Percentiles rank a stretch among this genome's conserved stretches.
Evolutionary conservation across 2,797 vertebrate species (phyloP).

Genomic region (Linurgus olivaceus): DNA sequence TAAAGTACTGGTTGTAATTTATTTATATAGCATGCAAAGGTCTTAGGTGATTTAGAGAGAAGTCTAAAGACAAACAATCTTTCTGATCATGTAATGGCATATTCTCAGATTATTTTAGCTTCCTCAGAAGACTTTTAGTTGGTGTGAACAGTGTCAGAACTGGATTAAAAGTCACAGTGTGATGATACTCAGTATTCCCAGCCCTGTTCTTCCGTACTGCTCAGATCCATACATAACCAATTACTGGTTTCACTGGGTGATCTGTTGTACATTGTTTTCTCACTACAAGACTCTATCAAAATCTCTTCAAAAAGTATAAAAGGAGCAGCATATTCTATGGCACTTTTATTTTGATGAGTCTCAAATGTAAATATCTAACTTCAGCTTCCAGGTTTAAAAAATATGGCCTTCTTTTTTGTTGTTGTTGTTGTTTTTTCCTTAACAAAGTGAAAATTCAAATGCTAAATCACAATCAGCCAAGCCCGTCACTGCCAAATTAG

Average conservation of each 20-base stretch:
- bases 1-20: constrained; percentile 39
- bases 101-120: not conserved
- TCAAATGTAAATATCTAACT: not conserved
- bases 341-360: not conserved
- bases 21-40: constrained; percentile 56
- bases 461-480: not conserved
- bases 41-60: constrained; percentile 30
- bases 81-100: not conserved
- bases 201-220: not conserved
- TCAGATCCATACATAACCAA: not conserved
- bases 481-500: not conserved
- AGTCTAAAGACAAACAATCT: constrained; percentile 8
- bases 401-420: not conserved
- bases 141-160: not conserved
- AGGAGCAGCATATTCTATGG: not conserved
- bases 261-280: not conserved
- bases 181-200: not conserved
- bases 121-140: not conserved
- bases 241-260: not conserved
- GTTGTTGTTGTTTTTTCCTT: not conserved
- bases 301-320: not conserved
- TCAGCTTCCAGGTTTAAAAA: not conserved
- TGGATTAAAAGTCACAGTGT: not conserved
- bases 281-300: not conserved
- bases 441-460: not conserved